Conservation (phyloP, 1,140 invertebrate species). For the Nebria ingens region DNA sequence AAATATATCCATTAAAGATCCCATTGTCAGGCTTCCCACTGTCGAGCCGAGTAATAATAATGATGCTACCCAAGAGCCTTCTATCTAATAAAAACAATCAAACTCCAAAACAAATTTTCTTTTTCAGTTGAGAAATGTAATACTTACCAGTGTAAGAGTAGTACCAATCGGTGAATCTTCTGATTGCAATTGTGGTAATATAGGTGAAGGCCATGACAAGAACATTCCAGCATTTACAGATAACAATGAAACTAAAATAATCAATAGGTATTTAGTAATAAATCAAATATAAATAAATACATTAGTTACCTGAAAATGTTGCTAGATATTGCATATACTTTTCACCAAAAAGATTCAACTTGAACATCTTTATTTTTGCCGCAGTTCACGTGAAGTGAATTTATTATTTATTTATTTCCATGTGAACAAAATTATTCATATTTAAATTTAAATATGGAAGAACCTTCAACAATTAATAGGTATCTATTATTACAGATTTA, state of each 20-base stretch:
- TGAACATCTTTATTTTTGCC: too few relatives aligned
- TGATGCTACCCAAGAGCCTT: not conserved
- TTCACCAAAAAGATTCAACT: not conserved
- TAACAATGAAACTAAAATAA: constrained; percentile 1
- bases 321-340: constrained; percentile 5
- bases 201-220: not conserved
- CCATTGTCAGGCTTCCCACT: not conserved
- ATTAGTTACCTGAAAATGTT: not conserved
- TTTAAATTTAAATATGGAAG: not conserved
- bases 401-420: too few relatives aligned
- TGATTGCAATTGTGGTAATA: not conserved
- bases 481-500: too few relatives aligned
- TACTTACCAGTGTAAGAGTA: not conserved
- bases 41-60: not conserved
- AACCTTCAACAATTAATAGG: not conserved
- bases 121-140: not conserved
- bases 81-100: not conserved
- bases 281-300: not conserved
- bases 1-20: not conserved
- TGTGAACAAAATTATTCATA: too few relatives aligned
- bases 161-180: not conserved
- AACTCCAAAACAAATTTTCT: not conserved
- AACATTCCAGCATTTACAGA: not conserved
- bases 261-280: not conserved
- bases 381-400: too few relatives aligned